A percentile compares a stretch with the other conserved stretches of the same genome.
These are phyloP conservation scores for Drosophila subsilvestris DNA, from an alignment of 2,888 invertebrate species.

Conservation along the genomic window DNA sequence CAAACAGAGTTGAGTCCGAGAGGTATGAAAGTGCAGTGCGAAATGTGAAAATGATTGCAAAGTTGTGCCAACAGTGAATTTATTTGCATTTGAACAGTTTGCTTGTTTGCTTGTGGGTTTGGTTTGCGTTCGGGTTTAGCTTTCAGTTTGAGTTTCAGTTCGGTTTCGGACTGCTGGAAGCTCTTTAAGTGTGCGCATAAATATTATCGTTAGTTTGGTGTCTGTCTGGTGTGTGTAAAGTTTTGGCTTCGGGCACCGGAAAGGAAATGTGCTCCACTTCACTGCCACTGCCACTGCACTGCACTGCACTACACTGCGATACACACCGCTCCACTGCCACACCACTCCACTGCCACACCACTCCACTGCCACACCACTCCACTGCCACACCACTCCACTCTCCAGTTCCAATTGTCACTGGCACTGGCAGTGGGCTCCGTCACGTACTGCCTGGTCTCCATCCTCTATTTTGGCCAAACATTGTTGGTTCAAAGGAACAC, in stretches of 20 bases:
- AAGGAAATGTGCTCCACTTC: constrained; percentile 40
- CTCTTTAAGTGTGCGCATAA: constrained; percentile 46
- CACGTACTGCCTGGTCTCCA: constrained; percentile 24
- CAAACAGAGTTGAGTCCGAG: neutral
- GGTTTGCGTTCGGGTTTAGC: constrained; percentile 3
- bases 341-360: neutral
- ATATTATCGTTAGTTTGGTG: constrained; percentile 55
- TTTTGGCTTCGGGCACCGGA: constrained; percentile 44
- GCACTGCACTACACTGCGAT: constrained; percentile 1
- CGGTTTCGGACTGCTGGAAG: constrained; percentile 20
- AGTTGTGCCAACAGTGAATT: constrained; percentile 26
- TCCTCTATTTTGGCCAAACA: neutral
- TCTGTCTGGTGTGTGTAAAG: neutral
- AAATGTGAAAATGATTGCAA: constrained; percentile 15
- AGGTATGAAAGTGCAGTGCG: constrained; percentile 14
- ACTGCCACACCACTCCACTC: constrained; percentile 1
- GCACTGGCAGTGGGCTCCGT: constrained; percentile 20
- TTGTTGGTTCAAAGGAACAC: constrained; percentile 1
- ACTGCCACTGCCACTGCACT: too few relatives aligned
- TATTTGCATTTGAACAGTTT: constrained; percentile 34
- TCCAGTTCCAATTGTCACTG: constrained; percentile 42
- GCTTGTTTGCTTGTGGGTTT: too few relatives aligned
- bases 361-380: constrained; percentile 2
- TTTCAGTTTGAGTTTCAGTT: constrained; percentile 1
- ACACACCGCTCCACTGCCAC: constrained; percentile 39